These are phyloP conservation scores for Pachyseris speciosa DNA, from an alignment of 64 coral and sea anemone species.

Conservation along the genomic window DNA sequence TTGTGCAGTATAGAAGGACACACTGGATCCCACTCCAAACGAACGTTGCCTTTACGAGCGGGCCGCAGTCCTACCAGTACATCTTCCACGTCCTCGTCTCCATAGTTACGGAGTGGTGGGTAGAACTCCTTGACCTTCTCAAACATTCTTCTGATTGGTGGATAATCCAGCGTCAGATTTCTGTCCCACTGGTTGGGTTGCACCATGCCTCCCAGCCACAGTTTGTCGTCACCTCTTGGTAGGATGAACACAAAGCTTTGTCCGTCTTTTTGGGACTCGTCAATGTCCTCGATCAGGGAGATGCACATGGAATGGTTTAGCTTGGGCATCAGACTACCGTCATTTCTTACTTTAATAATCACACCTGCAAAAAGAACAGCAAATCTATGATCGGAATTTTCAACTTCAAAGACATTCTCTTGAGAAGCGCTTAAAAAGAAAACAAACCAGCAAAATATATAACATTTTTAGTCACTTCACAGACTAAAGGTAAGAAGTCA, in stretches of 20 bases:
- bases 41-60: constrained; percentile 41
- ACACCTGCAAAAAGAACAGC: neutral
- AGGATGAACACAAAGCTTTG: constrained; percentile 23
- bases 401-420: too few relatives aligned
- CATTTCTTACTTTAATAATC: constrained; percentile 51
- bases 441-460: too few relatives aligned
- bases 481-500: too few relatives aligned
- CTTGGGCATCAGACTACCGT: constrained; percentile 56
- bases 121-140: constrained; percentile 69
- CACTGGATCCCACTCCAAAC: constrained; percentile 53
- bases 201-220: constrained; percentile 54
- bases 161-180: constrained; percentile 44
- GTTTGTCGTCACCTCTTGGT: constrained; percentile 25
- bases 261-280: constrained; percentile 34
- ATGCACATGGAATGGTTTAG: constrained; percentile 46
- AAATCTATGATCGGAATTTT: neutral
- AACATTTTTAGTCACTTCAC: too few relatives aligned
- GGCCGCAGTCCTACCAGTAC: constrained; percentile 53
- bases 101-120: constrained; percentile 56
- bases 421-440: too few relatives aligned
- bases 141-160: constrained; percentile 57
- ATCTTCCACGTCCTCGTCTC: constrained; percentile 39
- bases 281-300: constrained; percentile 38
- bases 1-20: constrained; percentile 54
- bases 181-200: constrained; percentile 45